Evolutionary conservation across 2,888 invertebrate species (phyloP), one percentile per base, ranked within the genome.

Genomic region (Venusia cambrica): DNA sequence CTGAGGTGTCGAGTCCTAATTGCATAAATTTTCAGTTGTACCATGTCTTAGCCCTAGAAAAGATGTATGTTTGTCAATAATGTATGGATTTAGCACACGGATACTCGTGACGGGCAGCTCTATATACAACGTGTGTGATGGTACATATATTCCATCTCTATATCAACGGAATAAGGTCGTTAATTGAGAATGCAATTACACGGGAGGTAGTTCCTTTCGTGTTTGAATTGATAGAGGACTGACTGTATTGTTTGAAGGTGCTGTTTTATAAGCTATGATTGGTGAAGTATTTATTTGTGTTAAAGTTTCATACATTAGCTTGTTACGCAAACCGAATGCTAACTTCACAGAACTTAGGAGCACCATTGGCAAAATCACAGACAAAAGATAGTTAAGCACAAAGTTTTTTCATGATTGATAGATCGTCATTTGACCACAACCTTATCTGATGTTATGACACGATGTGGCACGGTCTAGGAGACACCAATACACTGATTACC

Each of bases 41-140:
- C 31, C 35, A 18, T 8, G 30, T 31, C 36, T 37, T 46, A 35
- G 34, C 34, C 25, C 5, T 37, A 37, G 33, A 24, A n/a, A 12
- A 21, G 32, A 22, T 35, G 41, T 42, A 24, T 30, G 41, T 38
- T 41, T 26, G 32, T 34, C 19, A 37, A 35, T 51, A 45, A 51
- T 51, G 25, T 47, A 51, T 51, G 51, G 25, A 51, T 45, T 32
- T 45, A 21, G 51, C 41, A 47, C 51, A 45, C 35, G 35, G 39
- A 36, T 38, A 45, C 38, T 51, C 41, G 47, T 49, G 45, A 47
- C 43, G 37, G 34, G 13, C 29, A 35, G 26, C 35, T 32, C 22
- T 36, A 10, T 34, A 10, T 17, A n/a, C 16, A 13, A 15, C 17
- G 5, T 19, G 18, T 14, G 5, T 22, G 17, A 3, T 12, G 4